A percentile compares a stretch with the other conserved stretches of the same genome.
phyloP scores from a whole-genome alignment of 2,888 invertebrate genomes.

The Nymphalis c-album region DNA sequence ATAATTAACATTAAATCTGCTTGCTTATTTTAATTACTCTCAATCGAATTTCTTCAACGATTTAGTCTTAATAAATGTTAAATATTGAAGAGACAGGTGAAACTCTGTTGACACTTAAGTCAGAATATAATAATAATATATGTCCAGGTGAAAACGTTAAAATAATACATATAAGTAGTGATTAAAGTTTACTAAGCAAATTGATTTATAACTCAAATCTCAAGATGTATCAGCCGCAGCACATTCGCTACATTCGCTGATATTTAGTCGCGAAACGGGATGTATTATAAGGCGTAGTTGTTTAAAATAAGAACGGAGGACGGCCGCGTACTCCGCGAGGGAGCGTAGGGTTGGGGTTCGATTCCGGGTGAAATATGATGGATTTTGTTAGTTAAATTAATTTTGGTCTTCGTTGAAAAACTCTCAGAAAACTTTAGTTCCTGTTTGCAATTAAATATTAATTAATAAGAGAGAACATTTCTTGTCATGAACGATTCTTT shows the following conservation, averaged over 20 bases:
- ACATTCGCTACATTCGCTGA: slow-evolving; percentile 76
- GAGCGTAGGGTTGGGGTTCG: slow-evolving; percentile 48
- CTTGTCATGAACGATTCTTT: too few species aligned
- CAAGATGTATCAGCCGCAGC: slow-evolving; percentile 52
- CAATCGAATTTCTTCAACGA: too few species aligned
- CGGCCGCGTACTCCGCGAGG: slow-evolving; percentile 1
- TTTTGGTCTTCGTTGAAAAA: slow-evolving; percentile 1
- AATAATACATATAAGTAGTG: background rate
- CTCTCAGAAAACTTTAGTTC: background rate
- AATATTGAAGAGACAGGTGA: too few species aligned
- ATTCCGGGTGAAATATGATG: slow-evolving; percentile 46
- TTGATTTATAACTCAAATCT: slow-evolving; percentile 47
- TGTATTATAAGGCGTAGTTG: slow-evolving; percentile 81
- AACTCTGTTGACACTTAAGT: too few species aligned
- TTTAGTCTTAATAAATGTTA: too few species aligned
- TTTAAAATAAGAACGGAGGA: slow-evolving; percentile 78
- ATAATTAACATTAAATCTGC: background rate
- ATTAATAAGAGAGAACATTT: too few species aligned
- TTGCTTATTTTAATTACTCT: background rate
- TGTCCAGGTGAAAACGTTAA: too few species aligned
- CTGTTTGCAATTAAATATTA: background rate
- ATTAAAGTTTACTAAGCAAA: background rate
- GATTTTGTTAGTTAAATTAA: slow-evolving; percentile 11
- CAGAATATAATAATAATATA: too few species aligned
- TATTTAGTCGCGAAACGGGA: slow-evolving; percentile 82